Evolutionary conservation across 1,140 invertebrate genomes (phyloP), one percentile per base, ranked within the genome.

Genomic region (Carposina sasakii): DNA sequence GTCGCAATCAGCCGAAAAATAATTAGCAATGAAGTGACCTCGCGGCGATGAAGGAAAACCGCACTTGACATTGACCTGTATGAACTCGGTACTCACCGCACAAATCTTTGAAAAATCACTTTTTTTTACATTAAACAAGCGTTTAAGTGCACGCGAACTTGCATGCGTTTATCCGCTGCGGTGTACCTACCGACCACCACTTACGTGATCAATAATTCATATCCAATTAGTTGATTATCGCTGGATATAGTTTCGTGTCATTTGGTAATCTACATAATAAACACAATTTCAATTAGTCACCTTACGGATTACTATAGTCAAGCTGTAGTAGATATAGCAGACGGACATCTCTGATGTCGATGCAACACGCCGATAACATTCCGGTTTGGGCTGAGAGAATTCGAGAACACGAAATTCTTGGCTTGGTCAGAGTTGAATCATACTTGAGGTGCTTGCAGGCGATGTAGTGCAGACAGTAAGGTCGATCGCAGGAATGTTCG

Each of bases 401-500:
- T 67, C 68, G 70, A n/a, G n/a, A 72, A 71, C 73, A 72, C 60
- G 76, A 72, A 78, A 78, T 82, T 76, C 78, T 73, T 70, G 71
- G 69, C 71, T 67, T 69, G 66, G 67, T 70, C 70, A 67, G 65
- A 67, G 63, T 64, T 61, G 65, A 67, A 52, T 53, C 67, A 46
- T 61, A 67, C 66, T 72, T 70, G 71, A 76, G 64, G 63, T 53
- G 63, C 51, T 17, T 8, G 15, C 19, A 6, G 31, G 8, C 10
- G 62, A 63, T 66, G 64, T 57, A 36, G 57, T 67, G 60, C 60
- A 60, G 61, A 67, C 68, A n/a, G 56, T 72, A 65, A 58, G 60
- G 63, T 66, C 64, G 67, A 75, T 77, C 71, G 67, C 54, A 64
- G 71, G 75, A 76, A 83, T 81, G 63, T 51, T 54, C 52, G 44